Conservation (phyloP, 2,797 vertebrate genomes). For the Rhadinocentrus ornatus region DNA sequence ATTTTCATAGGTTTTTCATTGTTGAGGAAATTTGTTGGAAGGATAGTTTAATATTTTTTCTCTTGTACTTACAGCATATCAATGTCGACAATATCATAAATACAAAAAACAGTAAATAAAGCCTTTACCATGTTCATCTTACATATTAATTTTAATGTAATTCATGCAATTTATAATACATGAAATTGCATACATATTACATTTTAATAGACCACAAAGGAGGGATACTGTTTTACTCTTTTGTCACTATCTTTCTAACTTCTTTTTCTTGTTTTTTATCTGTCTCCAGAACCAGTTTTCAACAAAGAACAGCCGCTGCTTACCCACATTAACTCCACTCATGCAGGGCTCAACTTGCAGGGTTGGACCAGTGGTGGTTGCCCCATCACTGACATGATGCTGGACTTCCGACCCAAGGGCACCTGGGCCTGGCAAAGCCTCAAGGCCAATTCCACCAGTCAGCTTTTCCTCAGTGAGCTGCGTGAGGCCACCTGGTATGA, state of each 20-base stretch:
- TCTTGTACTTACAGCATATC: neutral
- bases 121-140: neutral
- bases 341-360: conserved; percentile 96
- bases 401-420: conserved; percentile 96
- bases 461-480: conserved; percentile 94
- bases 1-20: neutral
- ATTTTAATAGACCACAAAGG: neutral
- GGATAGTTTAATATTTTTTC: no score
- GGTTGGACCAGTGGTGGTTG: conserved; percentile 98
- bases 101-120: neutral
- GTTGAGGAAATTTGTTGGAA: neutral
- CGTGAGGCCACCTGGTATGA: conserved; percentile 98
- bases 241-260: neutral
- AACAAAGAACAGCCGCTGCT: conserved; percentile 98
- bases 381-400: conserved; percentile 91
- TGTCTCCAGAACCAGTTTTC: conserved; percentile 90
- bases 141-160: neutral
- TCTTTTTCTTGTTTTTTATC: neutral
- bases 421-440: conserved; percentile 97
- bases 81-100: no score
- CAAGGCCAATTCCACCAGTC: conserved; percentile 90
- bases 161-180: no score
- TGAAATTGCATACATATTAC: no score
- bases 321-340: conserved; percentile 98
- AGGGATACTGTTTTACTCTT: neutral